Evolutionary conservation across 2,888 invertebrate genomes (phyloP).

Genomic region (Nemapogon koenigi): DNA sequence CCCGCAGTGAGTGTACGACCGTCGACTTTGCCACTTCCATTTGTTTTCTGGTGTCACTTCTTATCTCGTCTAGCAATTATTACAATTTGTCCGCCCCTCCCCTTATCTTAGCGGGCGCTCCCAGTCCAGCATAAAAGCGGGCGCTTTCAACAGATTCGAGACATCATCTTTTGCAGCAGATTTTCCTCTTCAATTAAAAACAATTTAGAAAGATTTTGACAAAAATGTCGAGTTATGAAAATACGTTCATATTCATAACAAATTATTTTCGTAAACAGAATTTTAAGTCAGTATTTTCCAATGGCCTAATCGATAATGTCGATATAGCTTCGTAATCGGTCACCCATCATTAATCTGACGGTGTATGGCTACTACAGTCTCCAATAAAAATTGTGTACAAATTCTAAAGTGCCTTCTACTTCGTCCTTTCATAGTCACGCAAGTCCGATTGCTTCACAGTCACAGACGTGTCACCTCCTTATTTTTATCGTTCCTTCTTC

Average conservation of each 20-base stretch:
- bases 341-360: no score
- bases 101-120: constrained; percentile 58
- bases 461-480: constrained; percentile 29
- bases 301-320: no score
- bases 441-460: constrained; percentile 2
- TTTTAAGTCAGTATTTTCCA: no score
- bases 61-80: constrained; percentile 64
- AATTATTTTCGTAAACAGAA: no score
- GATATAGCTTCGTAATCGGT: no score
- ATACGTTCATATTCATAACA: no score
- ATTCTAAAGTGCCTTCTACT: no score
- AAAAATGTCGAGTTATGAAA: not conserved
- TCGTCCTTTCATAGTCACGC: no score
- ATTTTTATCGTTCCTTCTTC: constrained; percentile 53
- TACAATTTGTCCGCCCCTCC: constrained; percentile 64
- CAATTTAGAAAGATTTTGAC: constrained; percentile 26
- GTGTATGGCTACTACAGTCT: no score
- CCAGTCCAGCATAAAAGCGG: constrained; percentile 57
- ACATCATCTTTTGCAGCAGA: constrained; percentile 50
- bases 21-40: constrained; percentile 38
- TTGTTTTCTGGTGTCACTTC: constrained; percentile 64
- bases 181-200: constrained; percentile 38
- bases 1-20: no score
- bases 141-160: constrained; percentile 55
- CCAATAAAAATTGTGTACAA: no score